Base-by-base conservation (phyloP, 2,797 vertebrate genomes). In the Holocentrus rufus region DNA sequence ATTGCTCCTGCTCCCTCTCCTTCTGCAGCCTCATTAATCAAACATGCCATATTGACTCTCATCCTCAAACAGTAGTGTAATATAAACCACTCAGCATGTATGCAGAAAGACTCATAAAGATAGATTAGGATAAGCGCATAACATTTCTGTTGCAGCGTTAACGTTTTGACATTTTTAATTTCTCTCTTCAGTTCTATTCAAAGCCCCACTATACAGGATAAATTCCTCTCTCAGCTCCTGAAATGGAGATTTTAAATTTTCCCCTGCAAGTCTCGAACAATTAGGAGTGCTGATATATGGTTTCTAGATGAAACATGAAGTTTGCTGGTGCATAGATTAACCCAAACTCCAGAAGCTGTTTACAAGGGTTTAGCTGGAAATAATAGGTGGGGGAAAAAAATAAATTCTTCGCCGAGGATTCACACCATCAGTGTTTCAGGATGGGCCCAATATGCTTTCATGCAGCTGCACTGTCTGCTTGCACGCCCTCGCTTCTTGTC, bases 121-220 rank as follows among this genome's bases (percentile, higher is more conserved):
- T 42, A 13, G 11, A 13, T 11, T 13, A 11, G 9, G 36, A 39
- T 39, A 39, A 39, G 11, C 13, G 36, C 36, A 39, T 39, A 39
- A 39, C 36, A 39, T 39, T 34, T 34, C 31, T 57, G 82, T 70
- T 69, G 63, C 80, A 70, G 68, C 11, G 67, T 67, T 73, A 61
- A 63, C 5, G 31, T n/a, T 5, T 67, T 47, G 66, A 39, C 11
- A 39, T 39, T 39, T 39, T 39, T 52, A 49, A 23, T 70, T 56
- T 46, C 13, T 60, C 25, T 46, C 8, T 20, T 66, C 4, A n/a
- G 15, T 42, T 64, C 18, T 61, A 2, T 63, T 58, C 0, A 27
- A 52, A 74, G 22, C 44, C 15, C 15, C 44, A 18, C 15, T 6
- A 15, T 46, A 17, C 44, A 17, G 44, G 5, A 6, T 17, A 46